Conservation (phyloP, 2,113 vertebrate species). For the Plestiodon gilberti region DNA sequence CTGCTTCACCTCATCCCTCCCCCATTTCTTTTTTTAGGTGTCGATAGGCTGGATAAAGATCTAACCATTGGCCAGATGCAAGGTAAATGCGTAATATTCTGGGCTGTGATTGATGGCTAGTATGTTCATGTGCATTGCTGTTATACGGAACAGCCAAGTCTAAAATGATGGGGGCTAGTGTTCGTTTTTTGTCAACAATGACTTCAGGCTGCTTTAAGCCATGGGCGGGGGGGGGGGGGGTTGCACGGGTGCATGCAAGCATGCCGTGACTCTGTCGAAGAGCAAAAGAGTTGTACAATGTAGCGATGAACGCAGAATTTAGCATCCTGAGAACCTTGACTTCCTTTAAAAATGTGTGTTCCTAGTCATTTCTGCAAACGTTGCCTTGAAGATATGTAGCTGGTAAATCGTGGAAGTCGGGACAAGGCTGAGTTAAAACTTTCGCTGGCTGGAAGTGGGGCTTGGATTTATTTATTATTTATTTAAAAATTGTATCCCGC, state of each 20-base stretch:
- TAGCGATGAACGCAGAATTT: not conserved
- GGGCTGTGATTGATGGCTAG: not conserved
- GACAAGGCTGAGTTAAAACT: no score
- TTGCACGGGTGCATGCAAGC: not conserved
- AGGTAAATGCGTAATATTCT: constrained; percentile 76
- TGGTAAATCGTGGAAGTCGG: not conserved
- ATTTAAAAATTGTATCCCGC: no score
- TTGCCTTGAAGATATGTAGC: not conserved
- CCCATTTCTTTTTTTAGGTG: constrained; percentile 77
- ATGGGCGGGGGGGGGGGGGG: no score
- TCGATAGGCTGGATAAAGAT: constrained; percentile 98
- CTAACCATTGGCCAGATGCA: constrained; percentile 99
- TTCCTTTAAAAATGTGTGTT: not conserved
- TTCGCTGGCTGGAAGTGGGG: not conserved
- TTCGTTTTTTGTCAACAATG: not conserved
- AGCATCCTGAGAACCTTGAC: not conserved
- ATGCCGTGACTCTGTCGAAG: not conserved
- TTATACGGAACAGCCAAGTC: rapidly evolving
- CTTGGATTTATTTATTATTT: no score
- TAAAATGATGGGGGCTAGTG: not conserved
- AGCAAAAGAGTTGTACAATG: not conserved
- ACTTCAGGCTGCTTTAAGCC: not conserved
- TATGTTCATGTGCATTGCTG: not conserved
- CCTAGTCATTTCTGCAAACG: not conserved
- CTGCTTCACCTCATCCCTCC: not conserved